Evolutionary conservation across 2,113 vertebrate species (phyloP).

Genomic region (Anhinga anhinga): DNA sequence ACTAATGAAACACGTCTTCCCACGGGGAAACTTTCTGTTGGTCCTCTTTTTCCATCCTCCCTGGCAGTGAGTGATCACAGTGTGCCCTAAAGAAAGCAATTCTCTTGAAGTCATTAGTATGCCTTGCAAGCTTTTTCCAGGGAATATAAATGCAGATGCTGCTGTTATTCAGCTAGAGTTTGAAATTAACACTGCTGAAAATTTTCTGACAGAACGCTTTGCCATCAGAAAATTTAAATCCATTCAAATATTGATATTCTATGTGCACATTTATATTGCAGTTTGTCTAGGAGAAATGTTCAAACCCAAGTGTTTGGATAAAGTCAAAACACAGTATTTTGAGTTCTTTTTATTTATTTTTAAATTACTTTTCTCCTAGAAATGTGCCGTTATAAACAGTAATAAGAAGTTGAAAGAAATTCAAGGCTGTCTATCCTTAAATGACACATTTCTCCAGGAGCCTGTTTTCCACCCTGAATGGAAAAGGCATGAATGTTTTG

Average conservation of each 20-base stretch:
- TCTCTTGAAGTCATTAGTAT: conserved; percentile 14
- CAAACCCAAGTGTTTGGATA: background rate
- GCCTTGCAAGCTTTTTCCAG: conserved; percentile 4
- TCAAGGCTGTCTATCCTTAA: background rate
- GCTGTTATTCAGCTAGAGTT: conserved; percentile 39
- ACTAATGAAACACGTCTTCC: conserved; percentile 32
- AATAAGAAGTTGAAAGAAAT: conserved; percentile 21
- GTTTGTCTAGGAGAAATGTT: background rate
- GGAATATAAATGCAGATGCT: conserved; percentile 50
- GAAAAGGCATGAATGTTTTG: background rate
- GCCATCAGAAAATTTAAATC: conserved; percentile 24
- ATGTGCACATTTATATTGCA: background rate
- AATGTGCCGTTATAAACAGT: background rate
- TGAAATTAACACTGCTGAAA: conserved; percentile 48
- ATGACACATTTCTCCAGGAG: background rate
- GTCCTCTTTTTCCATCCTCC: conserved; percentile 16
- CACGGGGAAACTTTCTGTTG: background rate
- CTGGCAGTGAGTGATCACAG: background rate
- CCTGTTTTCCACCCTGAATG: background rate
- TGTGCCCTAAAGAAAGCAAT: background rate
- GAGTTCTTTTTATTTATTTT: background rate
- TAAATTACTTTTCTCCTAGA: background rate
- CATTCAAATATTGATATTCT: conserved; percentile 36
- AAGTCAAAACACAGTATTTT: background rate
- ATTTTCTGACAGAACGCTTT: conserved; percentile 17